Percentiles rank a stretch among this genome's conserved stretches.
phyloP scores from a whole-genome alignment of 2,113 vertebrate species.

The Xiphophorus hellerii region DNA sequence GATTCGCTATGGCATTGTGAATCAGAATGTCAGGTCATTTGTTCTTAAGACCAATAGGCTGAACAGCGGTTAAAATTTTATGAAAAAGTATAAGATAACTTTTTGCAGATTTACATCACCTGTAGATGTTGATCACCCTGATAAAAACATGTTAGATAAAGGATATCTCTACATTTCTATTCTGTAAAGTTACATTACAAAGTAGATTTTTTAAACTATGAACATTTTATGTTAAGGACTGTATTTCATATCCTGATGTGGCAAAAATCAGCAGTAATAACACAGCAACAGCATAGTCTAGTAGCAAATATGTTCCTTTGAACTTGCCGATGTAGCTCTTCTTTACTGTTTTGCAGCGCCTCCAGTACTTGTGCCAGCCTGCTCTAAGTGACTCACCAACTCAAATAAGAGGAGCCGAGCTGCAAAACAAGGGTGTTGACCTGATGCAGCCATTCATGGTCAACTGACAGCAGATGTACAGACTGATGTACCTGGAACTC shows the following conservation, averaged over 20 bases:
- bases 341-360: conserved; percentile 47
- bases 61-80: background rate
- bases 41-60: too few relatives aligned
- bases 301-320: background rate
- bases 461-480: background rate
- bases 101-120: background rate
- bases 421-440: conserved; percentile 13
- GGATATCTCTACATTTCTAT: too few relatives aligned
- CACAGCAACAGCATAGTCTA: background rate
- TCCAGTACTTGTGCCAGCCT: conserved; percentile 47
- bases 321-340: background rate
- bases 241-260: too few relatives aligned
- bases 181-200: too few relatives aligned
- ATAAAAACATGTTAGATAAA: too few relatives aligned
- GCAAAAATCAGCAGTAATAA: background rate
- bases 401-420: conserved; percentile 16
- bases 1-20: background rate
- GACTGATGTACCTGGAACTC: background rate
- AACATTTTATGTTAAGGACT: too few relatives aligned
- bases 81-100: background rate
- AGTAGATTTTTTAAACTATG: too few relatives aligned
- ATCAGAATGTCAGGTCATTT: background rate
- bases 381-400: conserved; percentile 9
- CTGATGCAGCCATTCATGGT: conserved; percentile 4
- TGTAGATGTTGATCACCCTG: background rate